Percentiles rank a stretch among this genome's conserved stretches.
These are phyloP conservation scores for Perodicticus potto DNA, from an alignment of 2,797 vertebrate species.

Conservation along the genomic window DNA sequence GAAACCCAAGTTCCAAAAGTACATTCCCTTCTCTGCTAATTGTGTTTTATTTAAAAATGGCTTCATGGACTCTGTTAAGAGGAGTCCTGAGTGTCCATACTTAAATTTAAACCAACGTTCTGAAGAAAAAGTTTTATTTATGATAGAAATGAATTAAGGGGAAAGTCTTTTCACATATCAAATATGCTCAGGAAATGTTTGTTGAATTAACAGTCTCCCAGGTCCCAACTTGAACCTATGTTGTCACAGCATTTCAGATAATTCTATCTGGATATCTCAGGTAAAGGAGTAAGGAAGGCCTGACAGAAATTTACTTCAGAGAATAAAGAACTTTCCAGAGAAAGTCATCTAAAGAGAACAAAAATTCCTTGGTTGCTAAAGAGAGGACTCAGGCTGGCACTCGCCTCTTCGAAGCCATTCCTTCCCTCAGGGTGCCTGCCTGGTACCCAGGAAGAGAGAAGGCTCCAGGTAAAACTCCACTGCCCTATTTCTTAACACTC, in stretches of 20 bases:
- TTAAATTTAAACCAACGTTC: constrained; percentile 17
- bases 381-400: not conserved
- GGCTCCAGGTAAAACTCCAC: not conserved
- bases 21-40: constrained; percentile 29
- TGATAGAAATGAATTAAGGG: not conserved
- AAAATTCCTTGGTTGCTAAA: not conserved
- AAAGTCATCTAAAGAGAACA: constrained; percentile 39
- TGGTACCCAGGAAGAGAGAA: not conserved
- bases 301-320: not conserved
- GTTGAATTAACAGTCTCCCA: not conserved
- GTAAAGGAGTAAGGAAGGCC: not conserved
- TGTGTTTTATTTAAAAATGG: constrained; percentile 63
- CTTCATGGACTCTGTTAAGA: constrained; percentile 8
- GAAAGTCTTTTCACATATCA: not conserved
- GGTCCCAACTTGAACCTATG: not conserved
- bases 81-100: not conserved
- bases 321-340: constrained; percentile 22
- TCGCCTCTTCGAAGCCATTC: not conserved
- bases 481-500: not conserved
- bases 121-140: not conserved
- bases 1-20: not conserved
- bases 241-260: not conserved
- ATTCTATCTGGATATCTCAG: not conserved
- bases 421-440: not conserved
- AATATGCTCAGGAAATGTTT: not conserved